These are phyloP conservation scores for Periophthalmus magnuspinnatus DNA, from an alignment of 2,797 vertebrate species.

Conservation along the genomic window DNA sequence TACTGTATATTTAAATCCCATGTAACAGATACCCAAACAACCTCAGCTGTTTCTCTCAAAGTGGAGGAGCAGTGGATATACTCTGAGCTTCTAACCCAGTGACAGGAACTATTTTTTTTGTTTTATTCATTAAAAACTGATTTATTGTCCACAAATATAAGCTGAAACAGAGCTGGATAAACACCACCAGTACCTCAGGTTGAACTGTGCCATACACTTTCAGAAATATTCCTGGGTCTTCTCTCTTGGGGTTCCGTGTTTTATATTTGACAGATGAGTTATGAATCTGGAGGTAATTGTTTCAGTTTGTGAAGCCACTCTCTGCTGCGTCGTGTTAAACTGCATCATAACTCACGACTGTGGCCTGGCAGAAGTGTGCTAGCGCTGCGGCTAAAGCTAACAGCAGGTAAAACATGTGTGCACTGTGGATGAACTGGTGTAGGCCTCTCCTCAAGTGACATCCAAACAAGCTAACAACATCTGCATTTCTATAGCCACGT, in stretches of 20 bases:
- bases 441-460: neutral
- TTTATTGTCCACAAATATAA: neutral
- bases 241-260: neutral
- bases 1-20: no score
- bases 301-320: slow-evolving; percentile 2
- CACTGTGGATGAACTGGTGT: neutral
- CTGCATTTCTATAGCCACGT: no score
- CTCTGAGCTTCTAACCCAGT: no score
- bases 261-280: slow-evolving; percentile 6
- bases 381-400: neutral
- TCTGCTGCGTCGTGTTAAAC: neutral
- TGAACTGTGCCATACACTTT: neutral
- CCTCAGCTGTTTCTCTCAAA: no score
- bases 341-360: slow-evolving; percentile 3
- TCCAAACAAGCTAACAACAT: no score
- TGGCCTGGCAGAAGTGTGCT: neutral
- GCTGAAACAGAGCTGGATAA: neutral
- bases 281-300: slow-evolving; percentile 5
- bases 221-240: neutral
- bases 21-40: no score
- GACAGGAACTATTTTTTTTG: no score
- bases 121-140: no score
- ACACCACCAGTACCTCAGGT: neutral
- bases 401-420: slow-evolving; percentile 7
- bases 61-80: no score